Conservation (phyloP, 2,888 invertebrate species). For the Calephelis perditalis region DNA sequence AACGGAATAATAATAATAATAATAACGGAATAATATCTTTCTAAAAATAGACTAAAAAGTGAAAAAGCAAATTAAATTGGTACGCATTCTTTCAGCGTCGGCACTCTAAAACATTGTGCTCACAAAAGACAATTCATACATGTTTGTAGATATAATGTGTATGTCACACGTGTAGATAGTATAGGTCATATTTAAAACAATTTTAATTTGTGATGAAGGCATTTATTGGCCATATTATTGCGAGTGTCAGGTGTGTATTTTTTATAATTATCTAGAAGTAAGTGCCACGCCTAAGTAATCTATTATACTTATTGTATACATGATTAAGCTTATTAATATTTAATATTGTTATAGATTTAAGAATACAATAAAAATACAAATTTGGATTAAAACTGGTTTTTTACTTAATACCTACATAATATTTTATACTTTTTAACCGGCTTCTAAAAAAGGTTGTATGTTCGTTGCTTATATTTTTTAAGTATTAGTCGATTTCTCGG, state of each 20-base stretch:
- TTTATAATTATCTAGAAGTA: conserved; percentile 63
- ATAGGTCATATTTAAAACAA: conserved; percentile 38
- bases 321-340: conserved; percentile 56
- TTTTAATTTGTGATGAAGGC: conserved; percentile 66
- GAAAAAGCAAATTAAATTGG: conserved; percentile 19
- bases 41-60: too few species aligned
- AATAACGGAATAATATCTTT: too few species aligned
- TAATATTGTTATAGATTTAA: conserved; percentile 68
- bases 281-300: conserved; percentile 71
- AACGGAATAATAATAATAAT: too few species aligned
- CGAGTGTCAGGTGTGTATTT: conserved; percentile 58
- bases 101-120: conserved; percentile 45
- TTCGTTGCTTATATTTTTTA: too few species aligned
- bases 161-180: conserved; percentile 40
- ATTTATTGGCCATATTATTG: conserved; percentile 69
- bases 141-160: conserved; percentile 39
- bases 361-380: conserved; percentile 60
- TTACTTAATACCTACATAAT: not conserved
- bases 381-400: conserved; percentile 42
- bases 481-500: too few species aligned
- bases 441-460: too few species aligned
- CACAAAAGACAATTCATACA: conserved; percentile 68
- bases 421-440: not conserved
- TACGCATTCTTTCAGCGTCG: conserved; percentile 27
- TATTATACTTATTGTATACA: conserved; percentile 49